phyloP scores from a whole-genome alignment of 2,888 invertebrate genomes.

The Notodonta ziczac region DNA sequence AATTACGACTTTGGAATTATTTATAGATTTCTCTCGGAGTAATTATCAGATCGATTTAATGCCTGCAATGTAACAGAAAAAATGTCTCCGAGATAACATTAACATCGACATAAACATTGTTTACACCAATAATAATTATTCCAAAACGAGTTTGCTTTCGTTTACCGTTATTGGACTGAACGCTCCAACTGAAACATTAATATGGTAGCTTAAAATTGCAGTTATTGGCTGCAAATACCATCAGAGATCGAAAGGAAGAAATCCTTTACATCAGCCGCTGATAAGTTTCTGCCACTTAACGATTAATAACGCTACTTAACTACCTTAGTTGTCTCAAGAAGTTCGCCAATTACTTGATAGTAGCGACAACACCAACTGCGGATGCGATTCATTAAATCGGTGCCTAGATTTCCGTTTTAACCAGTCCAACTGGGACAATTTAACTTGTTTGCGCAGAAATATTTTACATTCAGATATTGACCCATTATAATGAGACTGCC shows the following conservation, averaged over 20 bases:
- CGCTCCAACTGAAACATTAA: not conserved
- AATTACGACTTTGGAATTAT: not conserved
- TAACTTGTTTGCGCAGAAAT: conserved; percentile 42
- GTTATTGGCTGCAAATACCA: conserved; percentile 13
- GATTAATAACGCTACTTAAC: conserved; percentile 52
- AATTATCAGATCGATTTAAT: not conserved
- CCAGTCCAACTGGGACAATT: conserved; percentile 61
- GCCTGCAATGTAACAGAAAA: not conserved
- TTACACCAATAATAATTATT: conserved; percentile 1
- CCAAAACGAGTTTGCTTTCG: not conserved
- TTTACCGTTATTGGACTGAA: conserved; percentile 2
- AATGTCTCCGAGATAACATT: not conserved
- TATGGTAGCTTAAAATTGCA: conserved; percentile 5
- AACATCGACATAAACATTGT: not conserved
- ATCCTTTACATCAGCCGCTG: conserved; percentile 37
- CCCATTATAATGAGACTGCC: conserved; percentile 22
- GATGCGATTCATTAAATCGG: conserved; percentile 76
- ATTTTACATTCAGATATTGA: conserved; percentile 34
- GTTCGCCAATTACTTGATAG: conserved; percentile 47
- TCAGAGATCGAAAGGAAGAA: conserved; percentile 33
- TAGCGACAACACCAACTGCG: conserved; percentile 56
- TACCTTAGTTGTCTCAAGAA: conserved; percentile 32
- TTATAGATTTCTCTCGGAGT: no score
- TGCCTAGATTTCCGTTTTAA: conserved; percentile 77
- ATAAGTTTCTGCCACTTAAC: conserved; percentile 39